Evolutionary conservation across 1,140 invertebrate genomes (phyloP).

Genomic region (Habropoda laboriosa): DNA sequence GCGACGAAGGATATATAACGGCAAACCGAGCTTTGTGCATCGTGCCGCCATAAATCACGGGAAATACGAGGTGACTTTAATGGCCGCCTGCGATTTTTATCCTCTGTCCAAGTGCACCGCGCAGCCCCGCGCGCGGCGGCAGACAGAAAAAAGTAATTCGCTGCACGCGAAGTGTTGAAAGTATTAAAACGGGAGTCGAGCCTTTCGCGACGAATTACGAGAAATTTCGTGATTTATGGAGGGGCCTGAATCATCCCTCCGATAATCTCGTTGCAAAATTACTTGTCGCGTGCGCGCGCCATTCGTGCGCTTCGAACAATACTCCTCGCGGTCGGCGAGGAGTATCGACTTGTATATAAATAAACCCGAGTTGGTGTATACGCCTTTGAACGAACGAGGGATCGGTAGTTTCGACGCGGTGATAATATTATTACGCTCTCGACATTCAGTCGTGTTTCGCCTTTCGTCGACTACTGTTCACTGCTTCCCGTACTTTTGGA

Average conservation of each 20-base stretch:
- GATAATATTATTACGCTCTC: neutral
- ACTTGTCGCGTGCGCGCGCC: neutral
- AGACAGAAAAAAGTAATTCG: constrained; percentile 38
- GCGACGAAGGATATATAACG: constrained; percentile 57
- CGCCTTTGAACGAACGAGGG: neutral
- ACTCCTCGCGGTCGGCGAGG: neutral
- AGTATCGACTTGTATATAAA: neutral
- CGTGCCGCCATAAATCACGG: constrained; percentile 67
- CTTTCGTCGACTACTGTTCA: too few relatives aligned
- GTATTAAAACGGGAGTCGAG: constrained; percentile 30
- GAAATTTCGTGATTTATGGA: constrained; percentile 42
- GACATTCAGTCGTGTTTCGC: neutral
- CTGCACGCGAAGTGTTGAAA: constrained; percentile 57
- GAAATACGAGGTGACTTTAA: constrained; percentile 70
- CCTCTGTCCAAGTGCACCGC: constrained; percentile 57
- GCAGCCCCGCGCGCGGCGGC: constrained; percentile 40
- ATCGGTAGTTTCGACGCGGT: neutral
- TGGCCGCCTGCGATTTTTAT: constrained; percentile 71
- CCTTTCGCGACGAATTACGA: constrained; percentile 18
- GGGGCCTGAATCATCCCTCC: constrained; percentile 21
- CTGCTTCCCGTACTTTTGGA: too few relatives aligned
- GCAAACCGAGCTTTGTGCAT: constrained; percentile 56
- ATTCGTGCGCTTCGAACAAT: neutral
- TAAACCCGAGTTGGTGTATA: neutral
- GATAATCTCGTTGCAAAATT: constrained; percentile 7